Percentiles rank a stretch among this genome's conserved stretches.
Conservation (phyloP, 2,888 invertebrate species). For the Mythimna loreyi region DNA sequence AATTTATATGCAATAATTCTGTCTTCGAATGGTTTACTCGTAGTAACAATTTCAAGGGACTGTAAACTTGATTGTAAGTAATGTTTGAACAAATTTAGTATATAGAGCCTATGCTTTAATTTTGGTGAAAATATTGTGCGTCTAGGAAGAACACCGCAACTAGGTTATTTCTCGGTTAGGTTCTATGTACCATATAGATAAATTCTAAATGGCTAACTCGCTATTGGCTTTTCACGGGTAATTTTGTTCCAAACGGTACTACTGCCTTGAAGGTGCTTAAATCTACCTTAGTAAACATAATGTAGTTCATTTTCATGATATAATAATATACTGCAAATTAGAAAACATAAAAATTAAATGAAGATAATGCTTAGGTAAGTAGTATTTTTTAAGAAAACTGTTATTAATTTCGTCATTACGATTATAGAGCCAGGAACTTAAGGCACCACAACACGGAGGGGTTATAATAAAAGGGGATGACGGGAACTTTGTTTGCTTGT, state of each 20-base stretch:
- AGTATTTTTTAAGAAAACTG: no score
- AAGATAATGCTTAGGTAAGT: no score
- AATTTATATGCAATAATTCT: constrained; percentile 32
- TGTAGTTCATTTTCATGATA: no score
- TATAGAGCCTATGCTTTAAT: not conserved
- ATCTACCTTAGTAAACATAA: no score
- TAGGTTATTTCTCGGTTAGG: no score
- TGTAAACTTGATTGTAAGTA: not conserved
- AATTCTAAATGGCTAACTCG: not conserved
- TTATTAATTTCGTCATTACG: no score
- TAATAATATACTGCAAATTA: no score
- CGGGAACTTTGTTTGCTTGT: not conserved
- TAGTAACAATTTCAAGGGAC: not conserved
- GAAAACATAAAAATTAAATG: no score
- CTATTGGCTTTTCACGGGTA: not conserved
- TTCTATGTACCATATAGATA: not conserved
- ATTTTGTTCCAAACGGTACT: no score
- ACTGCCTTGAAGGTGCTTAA: no score
- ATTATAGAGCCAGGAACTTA: not conserved
- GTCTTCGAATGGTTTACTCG: constrained; percentile 18
- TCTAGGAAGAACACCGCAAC: not conserved
- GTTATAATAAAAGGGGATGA: not conserved
- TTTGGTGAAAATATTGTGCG: not conserved
- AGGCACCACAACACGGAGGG: not conserved
- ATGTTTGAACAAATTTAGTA: not conserved